Evolutionary conservation across 2,888 invertebrate genomes (phyloP).

Genomic region (Panzeria rudis): DNA sequence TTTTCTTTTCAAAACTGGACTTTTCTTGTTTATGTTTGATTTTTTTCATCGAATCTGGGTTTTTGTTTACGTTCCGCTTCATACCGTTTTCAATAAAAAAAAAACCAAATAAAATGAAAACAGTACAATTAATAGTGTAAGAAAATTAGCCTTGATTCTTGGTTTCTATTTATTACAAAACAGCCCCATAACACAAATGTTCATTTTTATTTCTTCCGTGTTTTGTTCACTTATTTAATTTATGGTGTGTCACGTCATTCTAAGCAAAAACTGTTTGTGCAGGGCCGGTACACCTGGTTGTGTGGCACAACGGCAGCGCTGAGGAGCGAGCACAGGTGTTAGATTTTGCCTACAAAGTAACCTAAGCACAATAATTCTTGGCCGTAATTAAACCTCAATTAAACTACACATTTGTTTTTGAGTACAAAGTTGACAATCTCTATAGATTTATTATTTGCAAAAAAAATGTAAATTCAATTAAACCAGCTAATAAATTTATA

Average conservation of each 20-base stretch:
- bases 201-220: slow-evolving; percentile 8
- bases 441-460: slow-evolving; percentile 37
- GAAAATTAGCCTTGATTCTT: slow-evolving; percentile 60
- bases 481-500: slow-evolving; percentile 42
- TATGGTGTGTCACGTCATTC: not conserved
- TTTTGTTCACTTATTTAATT: slow-evolving; percentile 23
- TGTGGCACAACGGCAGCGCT: not conserved
- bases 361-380: slow-evolving; percentile 11
- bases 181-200: slow-evolving; percentile 1
- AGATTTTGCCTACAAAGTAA: not conserved
- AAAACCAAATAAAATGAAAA: not conserved
- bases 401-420: slow-evolving; percentile 14
- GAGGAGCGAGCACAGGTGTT: too few species aligned
- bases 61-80: not conserved
- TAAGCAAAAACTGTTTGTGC: not conserved
- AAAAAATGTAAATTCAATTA: slow-evolving; percentile 56
- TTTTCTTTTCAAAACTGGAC: not conserved
- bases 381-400: slow-evolving; percentile 25
- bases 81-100: not conserved
- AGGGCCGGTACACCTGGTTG: not conserved
- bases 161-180: slow-evolving; percentile 33
- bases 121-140: slow-evolving; percentile 1
- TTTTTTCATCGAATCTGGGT: not conserved
- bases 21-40: not conserved
- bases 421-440: not conserved